phyloP scores from a whole-genome alignment of 2,888 invertebrate species.

The Cinara cedri region DNA sequence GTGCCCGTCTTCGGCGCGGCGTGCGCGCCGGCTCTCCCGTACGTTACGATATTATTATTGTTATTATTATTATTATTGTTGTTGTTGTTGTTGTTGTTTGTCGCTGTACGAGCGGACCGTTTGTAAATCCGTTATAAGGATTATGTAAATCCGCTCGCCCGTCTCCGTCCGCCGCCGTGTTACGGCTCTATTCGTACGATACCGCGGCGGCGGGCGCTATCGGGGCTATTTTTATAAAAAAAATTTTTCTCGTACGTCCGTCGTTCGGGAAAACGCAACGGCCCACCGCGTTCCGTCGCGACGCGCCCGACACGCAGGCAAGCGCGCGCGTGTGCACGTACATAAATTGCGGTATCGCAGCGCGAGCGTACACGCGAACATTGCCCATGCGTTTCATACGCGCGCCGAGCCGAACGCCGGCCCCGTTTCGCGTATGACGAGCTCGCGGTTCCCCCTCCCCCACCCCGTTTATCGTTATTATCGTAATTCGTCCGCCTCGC shows the following conservation, averaged over 20 bases:
- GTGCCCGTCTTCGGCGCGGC: slow-evolving; percentile 16
- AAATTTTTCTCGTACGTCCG: no score
- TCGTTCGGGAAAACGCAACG: no score
- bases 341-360: no score
- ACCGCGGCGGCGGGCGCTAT: background rate
- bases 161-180: slow-evolving; percentile 30
- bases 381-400: background rate
- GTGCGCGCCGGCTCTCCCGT: slow-evolving; percentile 6
- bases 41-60: background rate
- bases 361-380: background rate
- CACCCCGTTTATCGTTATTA: slow-evolving; percentile 4
- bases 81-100: background rate
- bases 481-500: background rate
- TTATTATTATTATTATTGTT: background rate
- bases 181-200: slow-evolving; percentile 51
- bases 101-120: slow-evolving; percentile 16
- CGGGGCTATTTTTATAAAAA: no score
- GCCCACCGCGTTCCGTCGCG: no score
- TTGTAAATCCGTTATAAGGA: slow-evolving; percentile 56
- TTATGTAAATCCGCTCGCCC: slow-evolving; percentile 56
- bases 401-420: slow-evolving; percentile 38
- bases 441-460: no score
- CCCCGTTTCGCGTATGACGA: slow-evolving; percentile 44
- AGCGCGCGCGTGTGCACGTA: no score
- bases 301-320: no score